Evolutionary conservation across 2,113 vertebrate species (phyloP), one percentile per base, ranked within the genome.

Genomic region (Bostrychus sinensis): DNA sequence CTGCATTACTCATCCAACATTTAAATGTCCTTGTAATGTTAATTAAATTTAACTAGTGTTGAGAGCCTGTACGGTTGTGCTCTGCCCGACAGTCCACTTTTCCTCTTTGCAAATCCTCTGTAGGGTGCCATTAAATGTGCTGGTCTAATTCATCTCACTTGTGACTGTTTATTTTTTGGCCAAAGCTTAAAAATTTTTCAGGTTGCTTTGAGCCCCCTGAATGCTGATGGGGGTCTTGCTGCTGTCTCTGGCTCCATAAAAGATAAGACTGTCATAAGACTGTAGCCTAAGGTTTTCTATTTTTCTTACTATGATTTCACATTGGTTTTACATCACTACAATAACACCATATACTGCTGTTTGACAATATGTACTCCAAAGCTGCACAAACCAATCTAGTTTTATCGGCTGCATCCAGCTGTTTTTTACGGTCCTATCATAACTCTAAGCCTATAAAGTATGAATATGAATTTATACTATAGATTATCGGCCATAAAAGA

Each of bases 161-260:
- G 20, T 53, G 58, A 48, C 59, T 7, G 46, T 62, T 70, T 64
- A 46, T 66, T 62, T 65, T 60, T 42, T 56, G 48, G 72, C 70
- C 34, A 55, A 30, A 25, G 66, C 55, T 66, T 69, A 71, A 72
- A 75, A 74, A 46, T 64, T 57, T 45, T 55, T 63, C 53, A 30
- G 77, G 13, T 53, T 37, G 38, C 72, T 25, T 30, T 30, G 32
- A 50, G 43, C 53, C 54, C 28, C 56, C 43, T 78, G 79, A 81
- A 85, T 84, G 84, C 72, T 70, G 58, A 84, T 81, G 57, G 36
- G 16, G 45, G 41, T 72, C 70, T 74, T 57, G 67, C 56, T 58
- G 62, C 37, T 43, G 53, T 63, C 62, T 66, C 56, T 23, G 25
- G 64, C 54, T 63, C 67, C 36, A 77, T 78, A 67, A 69, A 58